Percentiles rank a stretch among this genome's conserved stretches.
phyloP scores from a whole-genome alignment of 1,140 invertebrate genomes.

The Asobara japonica region DNA sequence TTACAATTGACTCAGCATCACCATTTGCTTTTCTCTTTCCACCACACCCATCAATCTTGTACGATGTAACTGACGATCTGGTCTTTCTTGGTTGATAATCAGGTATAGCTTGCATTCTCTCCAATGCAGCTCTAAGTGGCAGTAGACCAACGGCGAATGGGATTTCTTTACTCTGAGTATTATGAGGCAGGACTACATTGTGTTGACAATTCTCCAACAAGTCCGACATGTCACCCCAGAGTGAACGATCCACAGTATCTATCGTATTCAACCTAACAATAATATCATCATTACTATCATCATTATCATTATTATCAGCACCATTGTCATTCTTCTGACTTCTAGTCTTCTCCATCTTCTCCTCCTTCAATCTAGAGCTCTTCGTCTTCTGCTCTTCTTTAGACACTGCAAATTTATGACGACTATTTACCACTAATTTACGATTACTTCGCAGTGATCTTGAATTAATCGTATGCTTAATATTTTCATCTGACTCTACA shows the following conservation, averaged over 20 bases:
- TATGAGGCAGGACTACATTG: slow-evolving; percentile 46
- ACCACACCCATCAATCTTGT: slow-evolving; percentile 45
- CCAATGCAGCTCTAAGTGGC: slow-evolving; percentile 62
- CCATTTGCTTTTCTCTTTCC: slow-evolving; percentile 48
- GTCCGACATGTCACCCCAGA: slow-evolving; percentile 65
- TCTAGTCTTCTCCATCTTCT: slow-evolving; percentile 29
- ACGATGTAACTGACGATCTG: slow-evolving; percentile 57
- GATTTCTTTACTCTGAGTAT: slow-evolving; percentile 59
- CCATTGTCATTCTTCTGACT: slow-evolving; percentile 27
- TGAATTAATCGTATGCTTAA: slow-evolving; percentile 39
- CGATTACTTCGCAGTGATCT: slow-evolving; percentile 42
- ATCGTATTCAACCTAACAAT: slow-evolving; percentile 43
- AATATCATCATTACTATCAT: slow-evolving; percentile 32
- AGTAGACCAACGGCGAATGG: slow-evolving; percentile 66
- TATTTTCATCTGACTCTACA: slow-evolving; percentile 51
- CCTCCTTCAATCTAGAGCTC: slow-evolving; percentile 27
- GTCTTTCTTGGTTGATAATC: slow-evolving; percentile 67
- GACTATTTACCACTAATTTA: slow-evolving; percentile 37
- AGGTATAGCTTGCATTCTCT: slow-evolving; percentile 64
- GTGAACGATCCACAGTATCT: slow-evolving; percentile 55
- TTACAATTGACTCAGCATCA: slow-evolving; percentile 26
- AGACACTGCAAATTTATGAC: background rate
- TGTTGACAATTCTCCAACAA: slow-evolving; percentile 48
- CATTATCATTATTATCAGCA: slow-evolving; percentile 29
- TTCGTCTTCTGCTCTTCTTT: background rate